Evolutionary conservation across 2,888 invertebrate species (phyloP), one percentile per base, ranked within the genome.

Genomic region (Aporophyla nigra): DNA sequence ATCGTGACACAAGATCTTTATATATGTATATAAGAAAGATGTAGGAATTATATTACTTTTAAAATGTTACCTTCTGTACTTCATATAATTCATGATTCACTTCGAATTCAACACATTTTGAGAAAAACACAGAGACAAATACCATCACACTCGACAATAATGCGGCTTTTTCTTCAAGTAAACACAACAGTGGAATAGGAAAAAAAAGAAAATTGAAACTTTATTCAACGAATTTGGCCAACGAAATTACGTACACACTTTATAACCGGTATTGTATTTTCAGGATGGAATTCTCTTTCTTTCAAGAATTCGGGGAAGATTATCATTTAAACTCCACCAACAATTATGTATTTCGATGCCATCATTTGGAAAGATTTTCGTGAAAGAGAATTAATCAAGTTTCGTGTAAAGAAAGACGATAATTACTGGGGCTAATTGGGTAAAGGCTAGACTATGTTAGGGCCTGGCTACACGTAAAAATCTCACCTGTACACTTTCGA

Each of bases 391-490:
- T 67, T 63, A 78, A 82, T 82, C 71, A 66, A 51, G 74, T 71
- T 70, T 65, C 68, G 53, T 74, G 53, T 46, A 66, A 75, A 70
- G 21, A 78, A 74, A 71, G 14, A 71, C 74, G 40, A 70, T 79
- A 82, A 84, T 84, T 81, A 82, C 71, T 65, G 24, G 24, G 67
- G 70, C 54, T 80, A 84, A 84, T 86, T 82, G 63, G 62, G 33
- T 63, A 53, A 46, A 33, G 43, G 33, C 14, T 53, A 58, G 4
- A 59, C 16, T 21, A 3, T 67, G 21, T 59, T 69, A 69, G 24
- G 24, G 24, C 21, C 5, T 5, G 33, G 12, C 21, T 49, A 33
- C 12, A 59, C 12, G 24, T 19, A 46, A 5, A 24, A 24, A 33
- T 7, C 6, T 58, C 21, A 51, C 14, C 19, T 51, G n/a, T 14